Percentiles rank a stretch among this genome's conserved stretches.
Conservation (phyloP, 2,888 invertebrate genomes). For the Zele albiditarsus region DNA sequence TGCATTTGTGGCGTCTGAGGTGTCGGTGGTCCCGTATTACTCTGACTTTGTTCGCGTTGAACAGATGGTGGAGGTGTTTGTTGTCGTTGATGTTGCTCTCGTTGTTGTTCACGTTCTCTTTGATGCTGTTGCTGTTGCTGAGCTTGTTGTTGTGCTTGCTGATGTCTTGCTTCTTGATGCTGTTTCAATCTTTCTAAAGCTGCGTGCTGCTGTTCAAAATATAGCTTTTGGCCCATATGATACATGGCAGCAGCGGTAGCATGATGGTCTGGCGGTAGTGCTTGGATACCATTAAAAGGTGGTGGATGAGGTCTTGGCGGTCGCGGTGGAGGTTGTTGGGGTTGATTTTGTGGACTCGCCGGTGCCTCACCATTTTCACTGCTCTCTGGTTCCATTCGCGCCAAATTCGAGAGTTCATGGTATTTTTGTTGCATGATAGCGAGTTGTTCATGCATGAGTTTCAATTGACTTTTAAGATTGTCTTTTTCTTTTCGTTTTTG, state of each 20-base stretch:
- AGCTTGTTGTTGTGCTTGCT: slow-evolving; percentile 75
- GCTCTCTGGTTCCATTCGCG: slow-evolving; percentile 75
- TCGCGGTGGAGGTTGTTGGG: slow-evolving; percentile 72
- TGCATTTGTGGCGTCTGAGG: slow-evolving; percentile 69
- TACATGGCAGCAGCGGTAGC: slow-evolving; percentile 72
- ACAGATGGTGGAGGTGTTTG: slow-evolving; percentile 71
- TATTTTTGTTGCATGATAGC: slow-evolving; percentile 95
- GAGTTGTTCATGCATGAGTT: slow-evolving; percentile 91
- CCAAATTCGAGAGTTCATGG: slow-evolving; percentile 83
- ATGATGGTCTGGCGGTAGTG: slow-evolving; percentile 77
- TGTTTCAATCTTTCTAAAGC: slow-evolving; percentile 74
- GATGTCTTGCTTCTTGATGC: slow-evolving; percentile 76
- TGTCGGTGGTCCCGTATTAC: slow-evolving; percentile 66
- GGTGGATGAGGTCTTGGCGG: slow-evolving; percentile 73
- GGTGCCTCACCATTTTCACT: slow-evolving; percentile 75
- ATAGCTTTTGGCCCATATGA: slow-evolving; percentile 74
- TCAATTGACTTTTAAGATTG: slow-evolving; percentile 87
- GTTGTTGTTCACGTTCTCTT: slow-evolving; percentile 76
- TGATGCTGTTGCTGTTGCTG: slow-evolving; percentile 75
- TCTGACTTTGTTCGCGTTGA: slow-evolving; percentile 68
- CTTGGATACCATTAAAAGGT: slow-evolving; percentile 73
- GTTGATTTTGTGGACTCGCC: slow-evolving; percentile 71
- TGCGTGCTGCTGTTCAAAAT: slow-evolving; percentile 76
- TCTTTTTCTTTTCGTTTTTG: slow-evolving; percentile 91
- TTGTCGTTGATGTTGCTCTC: slow-evolving; percentile 72